These are phyloP conservation scores for Microplitis demolitor DNA, from an alignment of 1,140 invertebrate genomes.

Conservation along the genomic window DNA sequence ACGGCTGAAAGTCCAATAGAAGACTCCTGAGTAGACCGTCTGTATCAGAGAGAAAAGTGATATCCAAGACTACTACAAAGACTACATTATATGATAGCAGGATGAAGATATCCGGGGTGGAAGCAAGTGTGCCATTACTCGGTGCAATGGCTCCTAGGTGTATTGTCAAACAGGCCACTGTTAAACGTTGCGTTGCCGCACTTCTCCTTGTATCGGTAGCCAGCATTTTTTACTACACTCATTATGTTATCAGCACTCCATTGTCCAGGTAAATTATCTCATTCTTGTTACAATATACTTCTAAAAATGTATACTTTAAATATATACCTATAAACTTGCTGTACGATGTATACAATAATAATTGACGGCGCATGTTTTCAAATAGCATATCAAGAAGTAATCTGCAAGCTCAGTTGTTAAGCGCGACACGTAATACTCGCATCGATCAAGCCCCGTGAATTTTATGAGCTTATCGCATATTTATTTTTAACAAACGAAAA, in stretches of 20 bases:
- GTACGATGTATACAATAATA: neutral
- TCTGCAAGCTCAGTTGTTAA: neutral
- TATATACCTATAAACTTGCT: neutral
- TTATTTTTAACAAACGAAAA: neutral
- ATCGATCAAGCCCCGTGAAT: constrained; percentile 23
- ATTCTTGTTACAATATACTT: neutral
- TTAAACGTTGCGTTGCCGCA: constrained; percentile 72
- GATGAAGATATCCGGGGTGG: constrained; percentile 54
- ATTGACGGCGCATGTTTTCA: neutral
- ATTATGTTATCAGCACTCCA: constrained; percentile 73
- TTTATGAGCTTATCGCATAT: constrained; percentile 18
- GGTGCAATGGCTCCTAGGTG: constrained; percentile 61
- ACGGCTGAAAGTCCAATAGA: constrained; percentile 10
- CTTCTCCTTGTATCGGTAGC: constrained; percentile 70
- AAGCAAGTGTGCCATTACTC: constrained; percentile 55
- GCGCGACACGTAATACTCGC: constrained; percentile 24
- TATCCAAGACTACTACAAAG: neutral
- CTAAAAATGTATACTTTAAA: no score
- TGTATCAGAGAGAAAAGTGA: neutral
- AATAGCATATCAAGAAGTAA: constrained; percentile 17
- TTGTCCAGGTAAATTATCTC: constrained; percentile 67
- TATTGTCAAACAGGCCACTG: constrained; percentile 70
- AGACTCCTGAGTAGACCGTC: neutral
- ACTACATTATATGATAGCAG: neutral
- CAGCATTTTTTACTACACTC: constrained; percentile 76